These are phyloP conservation scores for Parazoanthus swiftii DNA, from an alignment of 92 coral and sea anemone species.

Conservation along the genomic window DNA sequence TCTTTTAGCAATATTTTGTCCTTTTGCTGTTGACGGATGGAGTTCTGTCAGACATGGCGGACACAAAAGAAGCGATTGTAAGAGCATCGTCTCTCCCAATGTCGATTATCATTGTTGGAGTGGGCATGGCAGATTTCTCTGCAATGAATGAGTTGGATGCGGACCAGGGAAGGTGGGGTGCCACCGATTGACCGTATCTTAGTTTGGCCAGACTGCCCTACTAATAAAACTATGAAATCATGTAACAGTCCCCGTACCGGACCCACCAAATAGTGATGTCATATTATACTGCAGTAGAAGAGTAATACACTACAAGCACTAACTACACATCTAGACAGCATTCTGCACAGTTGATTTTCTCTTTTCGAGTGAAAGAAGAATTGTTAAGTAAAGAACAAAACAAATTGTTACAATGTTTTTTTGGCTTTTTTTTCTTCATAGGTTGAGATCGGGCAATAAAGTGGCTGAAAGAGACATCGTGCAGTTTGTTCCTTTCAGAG, in stretches of 20 bases:
- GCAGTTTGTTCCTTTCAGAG: conserved; percentile 96
- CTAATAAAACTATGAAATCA: no score
- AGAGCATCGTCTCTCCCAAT: conserved; percentile 90
- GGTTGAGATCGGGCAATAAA: conserved; percentile 77
- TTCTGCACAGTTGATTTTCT: no score
- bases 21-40: conserved; percentile 88
- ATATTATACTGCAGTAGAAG: no score
- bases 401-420: no score
- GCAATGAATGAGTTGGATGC: conserved; percentile 95
- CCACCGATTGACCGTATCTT: not conserved
- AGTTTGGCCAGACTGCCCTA: no score
- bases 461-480: conserved; percentile 91
- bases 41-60: conserved; percentile 94
- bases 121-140: conserved; percentile 85
- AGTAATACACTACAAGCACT: no score
- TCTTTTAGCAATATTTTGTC: not conserved
- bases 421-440: conserved; percentile 8
- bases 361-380: no score
- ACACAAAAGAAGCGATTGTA: conserved; percentile 83
- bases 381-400: no score
- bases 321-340: no score
- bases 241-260: no score
- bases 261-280: no score
- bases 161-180: conserved; percentile 92
- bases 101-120: conserved; percentile 97